phyloP scores from a whole-genome alignment of 2,113 vertebrate genomes.

The Tetrax tetrax region DNA sequence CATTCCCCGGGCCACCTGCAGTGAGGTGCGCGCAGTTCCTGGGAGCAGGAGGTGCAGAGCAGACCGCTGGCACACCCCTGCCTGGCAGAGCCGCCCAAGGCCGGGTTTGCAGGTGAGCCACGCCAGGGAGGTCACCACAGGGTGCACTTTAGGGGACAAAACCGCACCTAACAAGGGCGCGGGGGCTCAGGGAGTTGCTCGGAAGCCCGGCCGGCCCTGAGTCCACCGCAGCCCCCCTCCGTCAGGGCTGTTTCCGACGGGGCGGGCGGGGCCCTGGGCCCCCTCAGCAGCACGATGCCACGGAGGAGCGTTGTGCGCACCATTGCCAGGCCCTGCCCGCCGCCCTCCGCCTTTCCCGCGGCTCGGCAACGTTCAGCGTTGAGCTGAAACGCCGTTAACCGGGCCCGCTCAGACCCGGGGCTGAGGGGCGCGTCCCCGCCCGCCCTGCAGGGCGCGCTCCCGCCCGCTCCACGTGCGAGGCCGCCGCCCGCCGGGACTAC shows the following conservation, averaged over 20 bases:
- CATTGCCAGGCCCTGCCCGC: too few relatives aligned
- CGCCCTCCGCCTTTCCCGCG: background rate
- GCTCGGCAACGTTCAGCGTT: background rate
- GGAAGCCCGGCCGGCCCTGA: too few relatives aligned
- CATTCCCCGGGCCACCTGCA: rapidly evolving
- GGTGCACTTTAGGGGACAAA: rapidly evolving
- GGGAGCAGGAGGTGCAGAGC: background rate
- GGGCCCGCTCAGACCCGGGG: rapidly evolving
- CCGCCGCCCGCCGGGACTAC: background rate
- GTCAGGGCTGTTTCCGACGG: rapidly evolving
- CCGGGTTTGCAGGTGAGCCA: rapidly evolving
- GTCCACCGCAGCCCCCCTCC: too few relatives aligned
- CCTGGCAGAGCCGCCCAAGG: too few relatives aligned
- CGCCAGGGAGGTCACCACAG: rapidly evolving
- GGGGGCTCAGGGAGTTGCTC: background rate
- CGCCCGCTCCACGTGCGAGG: background rate
- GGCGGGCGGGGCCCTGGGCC: rapidly evolving
- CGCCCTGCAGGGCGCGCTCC: background rate
- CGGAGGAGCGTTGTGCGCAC: rapidly evolving
- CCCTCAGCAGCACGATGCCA: background rate
- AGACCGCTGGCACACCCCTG: rapidly evolving
- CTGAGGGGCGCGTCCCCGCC: background rate
- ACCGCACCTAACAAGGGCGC: background rate
- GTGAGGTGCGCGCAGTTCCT: rapidly evolving
- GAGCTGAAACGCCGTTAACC: rapidly evolving